Conservation (phyloP, 2,113 vertebrate species). For the Rana temporaria region DNA sequence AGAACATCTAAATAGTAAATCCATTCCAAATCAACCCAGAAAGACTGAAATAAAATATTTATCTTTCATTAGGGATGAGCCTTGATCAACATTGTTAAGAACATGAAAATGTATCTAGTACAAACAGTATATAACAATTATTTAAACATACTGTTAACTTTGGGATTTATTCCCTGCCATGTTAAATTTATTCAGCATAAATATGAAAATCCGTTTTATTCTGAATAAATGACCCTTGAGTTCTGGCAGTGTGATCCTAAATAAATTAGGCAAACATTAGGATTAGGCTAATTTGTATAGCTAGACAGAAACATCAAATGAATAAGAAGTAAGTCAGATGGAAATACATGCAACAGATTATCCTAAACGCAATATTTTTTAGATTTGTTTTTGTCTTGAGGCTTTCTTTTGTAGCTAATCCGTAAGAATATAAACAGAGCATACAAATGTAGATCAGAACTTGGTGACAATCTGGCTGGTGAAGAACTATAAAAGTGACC, state of each 20-base stretch:
- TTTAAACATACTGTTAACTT: slow-evolving; percentile 48
- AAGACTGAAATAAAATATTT: neutral
- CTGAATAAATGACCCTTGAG: slow-evolving; percentile 51
- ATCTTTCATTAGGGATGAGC: neutral
- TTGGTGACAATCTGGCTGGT: too few species aligned
- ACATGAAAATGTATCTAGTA: slow-evolving; percentile 40
- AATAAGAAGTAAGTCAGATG: slow-evolving; percentile 25
- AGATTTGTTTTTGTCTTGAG: slow-evolving; percentile 18
- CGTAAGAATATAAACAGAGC: neutral
- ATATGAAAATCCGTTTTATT: slow-evolving; percentile 54
- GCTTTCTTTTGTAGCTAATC: slow-evolving; percentile 14
- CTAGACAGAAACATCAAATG: slow-evolving; percentile 6
- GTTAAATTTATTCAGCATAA: slow-evolving; percentile 50
- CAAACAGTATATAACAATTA: slow-evolving; percentile 35
- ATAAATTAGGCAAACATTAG: slow-evolving; percentile 58
- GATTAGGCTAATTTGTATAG: slow-evolving; percentile 45
- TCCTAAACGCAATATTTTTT: slow-evolving; percentile 2
- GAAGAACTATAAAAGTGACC: too few species aligned
- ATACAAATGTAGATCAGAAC: slow-evolving; percentile 11
- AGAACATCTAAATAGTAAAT: too few species aligned
- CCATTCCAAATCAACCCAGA: neutral
- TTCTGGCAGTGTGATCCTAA: slow-evolving; percentile 42
- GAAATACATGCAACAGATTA: slow-evolving; percentile 42
- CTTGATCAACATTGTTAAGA: slow-evolving; percentile 16
- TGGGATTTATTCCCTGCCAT: slow-evolving; percentile 28